Evolutionary conservation across 1,140 invertebrate genomes (phyloP), one percentile per base, ranked within the genome.

Genomic region (Pseudomyrmex sp.): DNA sequence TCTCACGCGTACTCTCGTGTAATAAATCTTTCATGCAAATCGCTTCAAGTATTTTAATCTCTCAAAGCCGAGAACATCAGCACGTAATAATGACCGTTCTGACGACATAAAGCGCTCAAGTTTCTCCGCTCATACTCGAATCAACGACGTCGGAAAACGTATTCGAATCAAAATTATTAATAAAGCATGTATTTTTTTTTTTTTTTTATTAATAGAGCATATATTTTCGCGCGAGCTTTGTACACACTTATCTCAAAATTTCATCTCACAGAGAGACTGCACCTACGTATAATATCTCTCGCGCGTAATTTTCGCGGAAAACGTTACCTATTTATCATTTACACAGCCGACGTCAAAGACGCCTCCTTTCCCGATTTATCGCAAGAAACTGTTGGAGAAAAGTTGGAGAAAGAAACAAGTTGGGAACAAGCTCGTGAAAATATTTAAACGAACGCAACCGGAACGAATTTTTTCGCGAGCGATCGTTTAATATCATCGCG

Each of bases 21-120:
- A 77, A 77, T 77, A 77, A 77, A 68, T 77, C 62, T 77, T 44
- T 68, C 48, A 66, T 77, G 74, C 74, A 77, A 77, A 66, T 77
- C 26, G 48, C 26, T 66, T 23, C 5, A 66, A 68, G 48, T 77
- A 77, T 68, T 77, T 77, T 77, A 77, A 77, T 77, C 74, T 56
- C 68, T 68, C 26, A 68, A 54, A 76, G 46, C 9, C 35, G 20
- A 52, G 10, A 52, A 76, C 23, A 8, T 62, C 58, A 63, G 46
- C 15, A 13, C 9, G 13, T n/a, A 63, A 63, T 63, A 44, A 63
- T 26, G 12, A 15, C 46, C 7, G 46, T 75, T 46, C 12, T n/a
- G 35, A 10, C 8, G 26, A 76, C 2, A 50, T 18, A 54, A 10
- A 12, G 54, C 20, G n/a, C 15, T 2, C 5, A 0, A 18, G 10